Conservation (phyloP, 2,797 vertebrate genomes). For the Channallabes apus region DNA sequence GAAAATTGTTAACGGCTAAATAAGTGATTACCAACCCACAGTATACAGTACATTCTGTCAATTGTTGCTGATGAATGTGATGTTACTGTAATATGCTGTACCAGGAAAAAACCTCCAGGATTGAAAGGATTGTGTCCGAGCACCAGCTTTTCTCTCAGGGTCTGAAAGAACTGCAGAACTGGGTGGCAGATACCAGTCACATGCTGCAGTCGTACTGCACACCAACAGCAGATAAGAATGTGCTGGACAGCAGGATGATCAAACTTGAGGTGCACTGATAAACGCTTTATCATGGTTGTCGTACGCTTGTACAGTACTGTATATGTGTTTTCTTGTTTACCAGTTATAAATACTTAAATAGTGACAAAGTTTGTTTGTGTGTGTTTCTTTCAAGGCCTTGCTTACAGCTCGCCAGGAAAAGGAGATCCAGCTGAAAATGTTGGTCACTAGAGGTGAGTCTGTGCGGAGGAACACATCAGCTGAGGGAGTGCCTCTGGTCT, state of each 20-base stretch:
- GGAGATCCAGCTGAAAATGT: constrained; percentile 95
- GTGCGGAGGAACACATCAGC: constrained; percentile 91
- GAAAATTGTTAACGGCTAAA: background rate
- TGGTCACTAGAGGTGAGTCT: constrained; percentile 88
- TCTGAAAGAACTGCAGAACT: constrained; percentile 90
- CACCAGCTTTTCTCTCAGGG: constrained; percentile 90
- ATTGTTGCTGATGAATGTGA: background rate
- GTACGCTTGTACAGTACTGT: background rate
- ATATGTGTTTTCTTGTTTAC: background rate
- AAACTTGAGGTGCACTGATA: constrained; percentile 85
- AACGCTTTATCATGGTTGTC: background rate
- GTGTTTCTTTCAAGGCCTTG: constrained; percentile 73
- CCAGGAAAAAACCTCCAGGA: constrained; percentile 91
- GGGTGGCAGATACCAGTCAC: constrained; percentile 87
- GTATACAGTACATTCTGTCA: too few species aligned
- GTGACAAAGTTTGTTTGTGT: background rate
- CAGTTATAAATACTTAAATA: background rate
- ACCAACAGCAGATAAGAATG: constrained; percentile 86
- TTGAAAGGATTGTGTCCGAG: constrained; percentile 89
- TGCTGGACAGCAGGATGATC: constrained; percentile 91
- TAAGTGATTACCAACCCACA: background rate
- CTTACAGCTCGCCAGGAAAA: constrained; percentile 91
- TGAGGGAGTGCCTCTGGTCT: constrained; percentile 85
- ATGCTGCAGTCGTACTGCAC: constrained; percentile 87
- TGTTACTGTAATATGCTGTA: constrained; percentile 15